Conservation (phyloP, 2,888 invertebrate genomes). For the Nemoura dubitans region DNA sequence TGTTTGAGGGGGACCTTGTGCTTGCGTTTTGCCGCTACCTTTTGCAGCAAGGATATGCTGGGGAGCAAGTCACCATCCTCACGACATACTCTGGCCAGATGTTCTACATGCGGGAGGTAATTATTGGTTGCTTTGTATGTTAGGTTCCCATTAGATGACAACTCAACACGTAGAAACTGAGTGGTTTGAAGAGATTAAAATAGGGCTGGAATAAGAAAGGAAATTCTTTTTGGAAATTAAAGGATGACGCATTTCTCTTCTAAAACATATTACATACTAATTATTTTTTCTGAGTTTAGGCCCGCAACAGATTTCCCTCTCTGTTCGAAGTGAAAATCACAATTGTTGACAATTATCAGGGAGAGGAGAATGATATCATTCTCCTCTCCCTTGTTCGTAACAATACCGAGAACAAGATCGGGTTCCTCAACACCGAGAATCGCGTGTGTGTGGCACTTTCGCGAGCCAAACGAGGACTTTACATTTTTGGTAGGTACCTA, state of each 20-base stretch:
- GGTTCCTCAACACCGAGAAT: conserved; percentile 75
- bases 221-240: no score
- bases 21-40: conserved; percentile 70
- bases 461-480: conserved; percentile 70
- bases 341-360: conserved; percentile 83
- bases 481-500: conserved; percentile 58
- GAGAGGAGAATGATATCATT: conserved; percentile 81
- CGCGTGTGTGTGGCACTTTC: conserved; percentile 82
- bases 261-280: no score
- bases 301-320: not conserved
- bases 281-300: conserved; percentile 1
- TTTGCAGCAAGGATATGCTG: conserved; percentile 67
- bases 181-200: no score
- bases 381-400: conserved; percentile 82
- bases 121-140: conserved; percentile 24
- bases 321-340: conserved; percentile 65
- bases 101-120: conserved; percentile 65
- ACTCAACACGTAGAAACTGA: not conserved
- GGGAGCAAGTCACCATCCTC: conserved; percentile 75
- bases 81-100: conserved; percentile 78
- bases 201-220: no score
- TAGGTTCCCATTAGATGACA: not conserved
- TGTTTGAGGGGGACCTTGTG: conserved; percentile 71
- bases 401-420: conserved; percentile 72
- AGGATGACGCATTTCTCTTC: no score